phyloP scores from a whole-genome alignment of 2,888 invertebrate genomes.

The Epirrhoe tristata region DNA sequence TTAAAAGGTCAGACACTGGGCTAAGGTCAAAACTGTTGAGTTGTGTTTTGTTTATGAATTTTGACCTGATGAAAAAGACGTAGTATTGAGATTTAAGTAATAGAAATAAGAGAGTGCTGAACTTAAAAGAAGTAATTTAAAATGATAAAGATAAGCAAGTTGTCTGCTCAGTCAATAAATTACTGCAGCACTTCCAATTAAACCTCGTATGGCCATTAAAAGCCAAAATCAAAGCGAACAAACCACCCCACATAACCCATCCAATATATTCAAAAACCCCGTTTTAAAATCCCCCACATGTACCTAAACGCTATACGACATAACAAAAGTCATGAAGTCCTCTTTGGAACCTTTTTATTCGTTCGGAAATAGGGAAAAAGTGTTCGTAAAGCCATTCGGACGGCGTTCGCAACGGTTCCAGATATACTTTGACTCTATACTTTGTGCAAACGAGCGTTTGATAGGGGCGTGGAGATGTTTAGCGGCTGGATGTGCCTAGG shows the following conservation, averaged over 20 bases:
- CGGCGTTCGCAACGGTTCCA: slow-evolving; percentile 68
- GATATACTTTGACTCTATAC: slow-evolving; percentile 78
- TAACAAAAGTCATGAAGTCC: slow-evolving; percentile 81
- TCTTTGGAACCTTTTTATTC: slow-evolving; percentile 79
- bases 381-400: slow-evolving; percentile 77
- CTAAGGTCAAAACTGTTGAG: not conserved
- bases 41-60: not conserved
- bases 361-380: slow-evolving; percentile 79
- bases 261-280: slow-evolving; percentile 30
- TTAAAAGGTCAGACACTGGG: slow-evolving; percentile 6
- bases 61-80: not conserved
- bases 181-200: slow-evolving; percentile 6
- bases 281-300: slow-evolving; percentile 40
- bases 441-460: slow-evolving; percentile 82
- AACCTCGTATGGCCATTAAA: slow-evolving; percentile 1
- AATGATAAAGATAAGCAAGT: not conserved
- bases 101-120: not conserved
- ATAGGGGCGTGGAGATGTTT: slow-evolving; percentile 66
- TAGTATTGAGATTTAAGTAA: not conserved
- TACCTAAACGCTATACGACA: slow-evolving; percentile 66
- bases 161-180: not conserved
- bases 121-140: not conserved
- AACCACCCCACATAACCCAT: slow-evolving; percentile 15
- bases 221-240: slow-evolving; percentile 8
- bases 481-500: slow-evolving; percentile 51